These are phyloP conservation scores for Ranitomeya imitator DNA, from an alignment of 2,113 vertebrate genomes.

Conservation along the genomic window DNA sequence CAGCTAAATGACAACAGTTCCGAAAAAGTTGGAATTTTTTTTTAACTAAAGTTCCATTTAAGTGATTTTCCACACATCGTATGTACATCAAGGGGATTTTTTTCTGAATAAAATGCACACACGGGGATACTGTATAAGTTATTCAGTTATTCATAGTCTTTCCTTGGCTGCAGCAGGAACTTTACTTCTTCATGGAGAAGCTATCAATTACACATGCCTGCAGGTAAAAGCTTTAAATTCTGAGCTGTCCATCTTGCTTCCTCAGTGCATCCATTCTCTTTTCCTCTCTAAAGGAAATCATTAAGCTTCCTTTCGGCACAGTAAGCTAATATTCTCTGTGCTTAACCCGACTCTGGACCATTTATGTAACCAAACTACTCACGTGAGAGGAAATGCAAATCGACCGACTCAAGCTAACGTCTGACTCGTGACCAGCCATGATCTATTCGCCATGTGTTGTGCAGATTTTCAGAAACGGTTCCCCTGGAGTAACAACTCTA, in stretches of 20 bases:
- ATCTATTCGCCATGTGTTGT: constrained; percentile 46
- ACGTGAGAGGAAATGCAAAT: constrained; percentile 37
- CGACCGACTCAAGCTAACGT: constrained; percentile 3
- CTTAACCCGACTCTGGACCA: constrained; percentile 1
- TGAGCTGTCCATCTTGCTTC: constrained; percentile 22
- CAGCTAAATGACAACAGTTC: neutral
- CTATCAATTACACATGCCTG: constrained; percentile 39
- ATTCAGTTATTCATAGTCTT: neutral
- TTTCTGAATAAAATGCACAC: neutral
- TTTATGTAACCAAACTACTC: constrained; percentile 27
- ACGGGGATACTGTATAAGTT: neutral
- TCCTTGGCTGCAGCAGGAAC: neutral
- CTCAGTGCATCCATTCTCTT: constrained; percentile 30
- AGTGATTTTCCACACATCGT: neutral
- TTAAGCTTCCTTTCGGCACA: constrained; percentile 15
- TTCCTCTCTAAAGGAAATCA: constrained; percentile 43
- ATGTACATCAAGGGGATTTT: neutral
- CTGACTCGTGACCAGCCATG: constrained; percentile 20
- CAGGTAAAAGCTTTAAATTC: constrained; percentile 42
- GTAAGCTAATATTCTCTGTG: constrained; percentile 30
- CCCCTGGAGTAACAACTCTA: constrained; percentile 34
- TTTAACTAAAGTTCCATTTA: neutral
- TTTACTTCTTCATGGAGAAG: constrained; percentile 9
- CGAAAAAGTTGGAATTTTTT: neutral
- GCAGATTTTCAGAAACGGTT: constrained; percentile 45